phyloP scores from a whole-genome alignment of 2,797 vertebrate genomes.

The Staurois parvus region DNA sequence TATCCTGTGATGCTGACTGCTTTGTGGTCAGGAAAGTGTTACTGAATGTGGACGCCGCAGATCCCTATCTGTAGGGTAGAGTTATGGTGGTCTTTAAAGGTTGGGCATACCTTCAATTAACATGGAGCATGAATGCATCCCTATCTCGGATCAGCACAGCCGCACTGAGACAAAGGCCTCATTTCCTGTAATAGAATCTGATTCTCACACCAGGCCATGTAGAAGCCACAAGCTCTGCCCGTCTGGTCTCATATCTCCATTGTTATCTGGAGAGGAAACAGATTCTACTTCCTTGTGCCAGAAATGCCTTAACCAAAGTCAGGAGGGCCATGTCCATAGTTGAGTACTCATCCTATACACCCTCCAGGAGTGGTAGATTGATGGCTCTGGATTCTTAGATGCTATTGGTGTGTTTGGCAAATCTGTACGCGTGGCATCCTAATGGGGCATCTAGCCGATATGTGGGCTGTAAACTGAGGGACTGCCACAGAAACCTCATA shows the following conservation, averaged over 20 bases:
- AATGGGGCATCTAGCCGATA: too few species aligned
- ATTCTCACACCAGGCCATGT: neutral
- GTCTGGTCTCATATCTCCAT: neutral
- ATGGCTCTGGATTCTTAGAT: too few species aligned
- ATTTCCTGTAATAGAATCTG: neutral
- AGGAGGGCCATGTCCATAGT: too few species aligned
- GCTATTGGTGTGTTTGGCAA: too few species aligned
- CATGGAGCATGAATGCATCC: neutral
- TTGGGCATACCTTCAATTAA: neutral
- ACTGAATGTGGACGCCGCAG: neutral
- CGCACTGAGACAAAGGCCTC: neutral
- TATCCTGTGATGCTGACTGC: neutral
- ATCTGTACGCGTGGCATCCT: too few species aligned
- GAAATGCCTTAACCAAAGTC: neutral
- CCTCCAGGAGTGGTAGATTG: too few species aligned
- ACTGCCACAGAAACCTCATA: too few species aligned
- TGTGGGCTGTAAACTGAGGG: too few species aligned
- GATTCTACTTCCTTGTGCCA: neutral
- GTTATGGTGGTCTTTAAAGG: neutral
- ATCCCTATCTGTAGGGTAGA: neutral
- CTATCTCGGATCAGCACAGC: neutral
- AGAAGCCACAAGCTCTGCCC: neutral
- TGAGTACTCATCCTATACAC: too few species aligned
- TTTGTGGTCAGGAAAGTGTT: neutral
- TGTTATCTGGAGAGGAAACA: neutral